Base-by-base conservation (phyloP, 2,888 invertebrate genomes). In the Steinernema carpocapsae region DNA sequence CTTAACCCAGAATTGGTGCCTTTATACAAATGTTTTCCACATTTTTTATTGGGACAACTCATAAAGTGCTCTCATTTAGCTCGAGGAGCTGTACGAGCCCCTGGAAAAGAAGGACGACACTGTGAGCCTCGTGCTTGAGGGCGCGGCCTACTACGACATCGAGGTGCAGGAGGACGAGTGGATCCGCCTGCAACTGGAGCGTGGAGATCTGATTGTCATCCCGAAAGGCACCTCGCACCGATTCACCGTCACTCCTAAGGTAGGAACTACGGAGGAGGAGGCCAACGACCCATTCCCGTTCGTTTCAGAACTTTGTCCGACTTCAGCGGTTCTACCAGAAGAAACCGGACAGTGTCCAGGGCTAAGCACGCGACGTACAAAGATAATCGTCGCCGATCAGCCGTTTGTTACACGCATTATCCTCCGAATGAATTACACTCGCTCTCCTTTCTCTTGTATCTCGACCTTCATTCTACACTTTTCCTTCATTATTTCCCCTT, bases 41-140 rank as follows among this genome's bases (percentile, higher is more conserved):
- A 22, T 12, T 43, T 12, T 43, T 43, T 43, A 14, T 14, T 43
- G 10, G 10, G 6, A 10, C 19, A n/a, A n/a, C n/a, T 17, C 72
- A 17, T n/a, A 43, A 42, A 43, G 14, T 26, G 17, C 6, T 26
- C 24, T 22, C 70, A 42, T 82, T 71, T 51, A 83, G 79, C 76
- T 84, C 32, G 84, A 85, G 37, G 82, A 82, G 32, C 79, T 79
- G 76, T 85, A 85, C 78, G 84, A 85, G 79, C 82, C 84, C 45
- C 74, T 79, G 48, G 73, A 75, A 10, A 79, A 80, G 74, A 76
- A 77, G 14, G 83, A 84, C n/a, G 84, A 85, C 32, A 79, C 80
- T 51, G 82, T 85, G 46, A 76, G 77, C 56, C 59, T 85, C 74
- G 82, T 85, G 26, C 77, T 83, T 52, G 85, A 85, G 17, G 85